phyloP scores from a whole-genome alignment of 1,140 invertebrate species.

The Drosophila eugracilis region DNA sequence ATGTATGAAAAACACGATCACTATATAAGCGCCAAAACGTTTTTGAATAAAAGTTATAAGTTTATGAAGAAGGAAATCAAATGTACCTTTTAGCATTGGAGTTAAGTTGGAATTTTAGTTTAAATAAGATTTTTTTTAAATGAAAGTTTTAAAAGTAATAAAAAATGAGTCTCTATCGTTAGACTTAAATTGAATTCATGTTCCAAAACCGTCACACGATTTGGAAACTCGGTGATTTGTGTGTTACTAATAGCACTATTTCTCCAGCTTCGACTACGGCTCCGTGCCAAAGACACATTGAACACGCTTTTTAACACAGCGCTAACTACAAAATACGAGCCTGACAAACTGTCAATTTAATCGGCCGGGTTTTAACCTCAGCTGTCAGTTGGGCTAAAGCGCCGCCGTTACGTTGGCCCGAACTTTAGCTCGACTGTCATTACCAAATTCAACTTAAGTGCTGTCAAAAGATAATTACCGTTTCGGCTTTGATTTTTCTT shows the following conservation, averaged over 20 bases:
- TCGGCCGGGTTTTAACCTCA: slow-evolving; percentile 68
- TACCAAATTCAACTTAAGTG: slow-evolving; percentile 77
- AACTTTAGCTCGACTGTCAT: slow-evolving; percentile 64
- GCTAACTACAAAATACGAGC: slow-evolving; percentile 45
- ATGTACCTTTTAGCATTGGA: too few species aligned
- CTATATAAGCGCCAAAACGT: background rate
- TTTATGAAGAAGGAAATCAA: too few species aligned
- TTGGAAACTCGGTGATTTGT: slow-evolving; percentile 12
- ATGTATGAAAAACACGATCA: background rate
- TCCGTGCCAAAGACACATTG: slow-evolving; percentile 13
- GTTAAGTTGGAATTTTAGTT: too few species aligned
- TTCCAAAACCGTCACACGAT: slow-evolving; percentile 8
- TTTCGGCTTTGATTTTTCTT: slow-evolving; percentile 57
- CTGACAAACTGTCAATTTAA: slow-evolving; percentile 67
- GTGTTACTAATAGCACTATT: slow-evolving; percentile 24
- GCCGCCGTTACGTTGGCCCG: slow-evolving; percentile 46
- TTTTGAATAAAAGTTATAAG: background rate
- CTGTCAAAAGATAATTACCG: slow-evolving; percentile 82
- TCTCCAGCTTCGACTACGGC: slow-evolving; percentile 2
- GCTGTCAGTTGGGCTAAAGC: slow-evolving; percentile 63
- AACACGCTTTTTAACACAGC: slow-evolving; percentile 40
- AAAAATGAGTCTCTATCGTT: background rate
- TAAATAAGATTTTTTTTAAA: too few species aligned
- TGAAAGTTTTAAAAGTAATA: too few species aligned
- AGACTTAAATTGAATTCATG: slow-evolving; percentile 1